phyloP scores from a whole-genome alignment of 1,140 invertebrate genomes.

The Oncopodura yosiiana region DNA sequence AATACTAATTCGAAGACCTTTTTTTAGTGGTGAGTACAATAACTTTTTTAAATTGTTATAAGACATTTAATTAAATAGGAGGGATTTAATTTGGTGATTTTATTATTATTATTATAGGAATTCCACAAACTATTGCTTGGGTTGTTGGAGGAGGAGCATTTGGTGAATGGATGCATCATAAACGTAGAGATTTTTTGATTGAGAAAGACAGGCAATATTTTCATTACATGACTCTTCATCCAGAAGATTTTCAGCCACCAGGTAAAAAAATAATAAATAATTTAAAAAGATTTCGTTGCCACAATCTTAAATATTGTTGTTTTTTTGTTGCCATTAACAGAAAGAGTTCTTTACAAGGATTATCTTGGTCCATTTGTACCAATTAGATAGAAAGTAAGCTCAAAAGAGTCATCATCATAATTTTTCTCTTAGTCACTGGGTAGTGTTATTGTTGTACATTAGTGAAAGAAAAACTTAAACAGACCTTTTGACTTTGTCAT shows the following conservation, averaged over 20 bases:
- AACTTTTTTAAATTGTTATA: neutral
- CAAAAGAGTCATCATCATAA: too few relatives aligned
- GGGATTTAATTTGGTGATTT: neutral
- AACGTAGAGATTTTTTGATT: slow-evolving; percentile 43
- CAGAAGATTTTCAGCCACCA: slow-evolving; percentile 56
- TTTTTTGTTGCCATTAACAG: slow-evolving; percentile 44
- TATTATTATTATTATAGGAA: slow-evolving; percentile 41
- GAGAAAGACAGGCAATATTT: slow-evolving; percentile 55
- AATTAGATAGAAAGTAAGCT: slow-evolving; percentile 50
- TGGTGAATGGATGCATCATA: slow-evolving; percentile 40
- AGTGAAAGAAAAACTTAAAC: too few relatives aligned
- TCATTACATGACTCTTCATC: slow-evolving; percentile 58
- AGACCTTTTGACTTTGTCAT: too few relatives aligned
- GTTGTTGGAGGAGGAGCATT: slow-evolving; percentile 37
- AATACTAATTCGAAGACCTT: neutral
- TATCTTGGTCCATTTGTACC: slow-evolving; percentile 53
- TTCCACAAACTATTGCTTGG: slow-evolving; percentile 47
- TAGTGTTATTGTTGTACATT: too few relatives aligned
- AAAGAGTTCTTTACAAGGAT: slow-evolving; percentile 51
- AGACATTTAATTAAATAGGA: neutral
- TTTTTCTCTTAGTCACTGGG: too few relatives aligned
- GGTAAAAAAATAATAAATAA: slow-evolving; percentile 28
- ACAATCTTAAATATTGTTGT: slow-evolving; percentile 1
- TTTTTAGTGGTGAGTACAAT: neutral
- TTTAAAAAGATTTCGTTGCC: too few relatives aligned